Evolutionary conservation across 2,797 vertebrate genomes (phyloP).

Genomic region (Falco cherrug): DNA sequence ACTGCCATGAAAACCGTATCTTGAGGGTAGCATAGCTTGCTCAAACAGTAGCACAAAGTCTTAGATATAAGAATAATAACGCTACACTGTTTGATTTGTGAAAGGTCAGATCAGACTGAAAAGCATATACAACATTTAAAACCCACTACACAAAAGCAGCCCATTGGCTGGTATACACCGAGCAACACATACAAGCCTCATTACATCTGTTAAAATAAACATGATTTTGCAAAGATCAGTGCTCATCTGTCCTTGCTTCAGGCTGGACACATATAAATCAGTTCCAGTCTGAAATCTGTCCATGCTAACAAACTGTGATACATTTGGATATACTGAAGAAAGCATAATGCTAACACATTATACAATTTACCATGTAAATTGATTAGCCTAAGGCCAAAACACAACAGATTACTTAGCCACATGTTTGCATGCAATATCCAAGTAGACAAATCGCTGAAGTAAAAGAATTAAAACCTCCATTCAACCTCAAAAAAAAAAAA

Average conservation of each 20-base stretch:
- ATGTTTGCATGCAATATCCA: neutral
- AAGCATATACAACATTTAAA: neutral
- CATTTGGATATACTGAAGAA: neutral
- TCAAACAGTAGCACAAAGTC: neutral
- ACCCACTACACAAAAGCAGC: neutral
- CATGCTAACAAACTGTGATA: neutral
- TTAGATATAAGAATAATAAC: neutral
- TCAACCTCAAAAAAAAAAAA: neutral
- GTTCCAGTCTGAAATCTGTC: neutral
- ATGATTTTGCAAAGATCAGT: neutral
- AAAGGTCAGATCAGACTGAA: neutral
- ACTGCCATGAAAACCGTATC: neutral
- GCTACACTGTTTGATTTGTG: neutral
- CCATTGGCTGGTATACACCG: neutral
- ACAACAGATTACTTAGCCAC: neutral
- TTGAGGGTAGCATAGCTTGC: neutral
- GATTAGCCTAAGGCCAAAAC: slow-evolving; percentile 10
- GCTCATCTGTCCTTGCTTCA: neutral
- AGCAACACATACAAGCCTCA: neutral
- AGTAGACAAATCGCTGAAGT: neutral
- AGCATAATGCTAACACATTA: neutral
- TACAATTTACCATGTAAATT: neutral
- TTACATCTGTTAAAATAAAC: neutral
- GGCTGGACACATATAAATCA: neutral
- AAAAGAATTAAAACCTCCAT: neutral